Conservation (phyloP, 2,797 vertebrate genomes). For the Nannoperca australis region DNA sequence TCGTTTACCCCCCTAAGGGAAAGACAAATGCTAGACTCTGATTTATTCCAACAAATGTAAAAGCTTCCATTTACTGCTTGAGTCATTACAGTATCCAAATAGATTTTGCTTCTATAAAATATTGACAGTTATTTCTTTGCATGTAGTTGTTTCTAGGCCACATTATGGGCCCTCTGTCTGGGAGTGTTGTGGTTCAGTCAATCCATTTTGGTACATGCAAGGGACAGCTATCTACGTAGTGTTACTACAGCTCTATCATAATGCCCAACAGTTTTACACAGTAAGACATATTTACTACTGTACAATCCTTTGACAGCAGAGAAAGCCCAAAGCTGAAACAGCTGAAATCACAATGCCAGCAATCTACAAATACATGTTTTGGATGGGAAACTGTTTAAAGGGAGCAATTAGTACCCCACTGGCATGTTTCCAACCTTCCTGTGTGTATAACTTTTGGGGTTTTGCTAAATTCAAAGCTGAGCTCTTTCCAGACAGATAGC, state of each 20-base stretch:
- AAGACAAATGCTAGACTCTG: background rate
- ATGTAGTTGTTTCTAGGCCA: background rate
- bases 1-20: background rate
- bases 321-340: background rate
- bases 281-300: constrained; percentile 3
- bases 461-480: constrained; percentile 34
- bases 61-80: background rate
- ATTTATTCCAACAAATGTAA: background rate
- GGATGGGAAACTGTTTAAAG: constrained; percentile 19
- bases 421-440: constrained; percentile 6
- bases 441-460: background rate
- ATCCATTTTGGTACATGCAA: background rate
- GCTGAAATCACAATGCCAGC: constrained; percentile 1
- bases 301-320: constrained; percentile 25
- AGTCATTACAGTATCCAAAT: background rate
- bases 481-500: constrained; percentile 35
- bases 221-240: background rate
- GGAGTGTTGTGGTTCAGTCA: constrained; percentile 3
- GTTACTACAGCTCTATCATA: background rate
- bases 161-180: background rate
- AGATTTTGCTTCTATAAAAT: background rate
- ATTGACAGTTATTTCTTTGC: background rate
- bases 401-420: constrained; percentile 6
- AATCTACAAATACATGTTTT: constrained; percentile 32
- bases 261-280: background rate